phyloP scores from a whole-genome alignment of 2,797 vertebrate genomes.

The Tympanoctomys barrerae region DNA sequence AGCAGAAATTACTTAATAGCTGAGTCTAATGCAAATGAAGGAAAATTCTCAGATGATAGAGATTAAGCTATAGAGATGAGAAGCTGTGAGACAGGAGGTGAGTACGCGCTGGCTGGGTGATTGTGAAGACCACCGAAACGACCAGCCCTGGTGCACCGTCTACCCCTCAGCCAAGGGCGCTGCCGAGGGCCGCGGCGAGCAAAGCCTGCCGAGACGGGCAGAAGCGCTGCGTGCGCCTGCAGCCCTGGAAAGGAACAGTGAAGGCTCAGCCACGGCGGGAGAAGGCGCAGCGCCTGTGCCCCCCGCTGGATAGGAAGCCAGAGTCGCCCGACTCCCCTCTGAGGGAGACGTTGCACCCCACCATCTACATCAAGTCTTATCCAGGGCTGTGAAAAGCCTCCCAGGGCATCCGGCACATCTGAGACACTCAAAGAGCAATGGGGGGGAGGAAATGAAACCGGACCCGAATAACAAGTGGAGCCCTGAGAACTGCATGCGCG shows the following conservation, averaged over 20 bases:
- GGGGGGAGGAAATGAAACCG: not conserved
- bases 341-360: not conserved
- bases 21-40: not conserved
- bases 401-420: not conserved
- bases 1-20: not conserved
- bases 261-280: not conserved
- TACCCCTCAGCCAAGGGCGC: not conserved
- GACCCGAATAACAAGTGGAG: not conserved
- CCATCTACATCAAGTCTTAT: not conserved
- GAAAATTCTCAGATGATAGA: not conserved
- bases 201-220: not conserved
- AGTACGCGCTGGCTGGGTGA: rapidly evolving
- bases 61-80: not conserved
- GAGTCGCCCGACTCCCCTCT: too few species aligned
- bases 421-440: not conserved
- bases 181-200: not conserved
- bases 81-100: not conserved
- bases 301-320: not conserved
- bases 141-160: rapidly evolving
- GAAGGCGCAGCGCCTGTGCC: not conserved
- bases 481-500: not conserved
- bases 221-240: not conserved
- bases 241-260: not conserved
- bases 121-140: too few species aligned
- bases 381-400: not conserved